Conservation (phyloP, 1,140 invertebrate species). For the Drosophila mayri region DNA sequence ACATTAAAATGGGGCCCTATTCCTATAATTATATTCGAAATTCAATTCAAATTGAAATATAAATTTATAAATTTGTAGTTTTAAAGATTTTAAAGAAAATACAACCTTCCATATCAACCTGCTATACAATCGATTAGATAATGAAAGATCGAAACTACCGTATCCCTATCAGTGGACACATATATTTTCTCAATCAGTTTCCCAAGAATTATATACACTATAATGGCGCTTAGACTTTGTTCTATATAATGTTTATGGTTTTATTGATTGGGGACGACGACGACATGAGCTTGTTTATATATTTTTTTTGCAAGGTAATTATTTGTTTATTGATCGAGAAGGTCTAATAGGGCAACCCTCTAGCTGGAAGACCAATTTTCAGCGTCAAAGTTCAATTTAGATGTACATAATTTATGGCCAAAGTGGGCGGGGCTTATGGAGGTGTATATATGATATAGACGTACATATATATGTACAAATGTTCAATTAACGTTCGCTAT, state of each 20-base stretch:
- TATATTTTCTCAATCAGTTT: conserved; percentile 3
- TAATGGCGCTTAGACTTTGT: conserved; percentile 26
- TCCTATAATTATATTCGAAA: not conserved
- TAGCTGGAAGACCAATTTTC: conserved; percentile 43
- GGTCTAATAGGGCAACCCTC: not conserved
- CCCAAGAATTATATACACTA: conserved; percentile 20
- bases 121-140: conserved; percentile 5
- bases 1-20: not conserved
- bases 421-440: conserved; percentile 26
- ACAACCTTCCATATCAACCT: not conserved
- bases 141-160: not conserved
- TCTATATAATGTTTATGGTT: conserved; percentile 34
- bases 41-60: not conserved
- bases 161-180: too few relatives aligned
- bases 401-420: conserved; percentile 70
- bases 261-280: conserved; percentile 32
- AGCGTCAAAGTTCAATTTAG: conserved; percentile 78
- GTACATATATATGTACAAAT: not conserved
- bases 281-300: conserved; percentile 1
- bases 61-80: not conserved
- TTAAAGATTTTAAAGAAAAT: not conserved
- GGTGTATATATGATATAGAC: conserved; percentile 12
- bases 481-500: conserved; percentile 36
- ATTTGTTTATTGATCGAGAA: conserved; percentile 37
- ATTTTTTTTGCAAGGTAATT: conserved; percentile 10